These are phyloP conservation scores for Bombus vancouverensis DNA, from an alignment of 1,140 invertebrate species.

Conservation along the genomic window DNA sequence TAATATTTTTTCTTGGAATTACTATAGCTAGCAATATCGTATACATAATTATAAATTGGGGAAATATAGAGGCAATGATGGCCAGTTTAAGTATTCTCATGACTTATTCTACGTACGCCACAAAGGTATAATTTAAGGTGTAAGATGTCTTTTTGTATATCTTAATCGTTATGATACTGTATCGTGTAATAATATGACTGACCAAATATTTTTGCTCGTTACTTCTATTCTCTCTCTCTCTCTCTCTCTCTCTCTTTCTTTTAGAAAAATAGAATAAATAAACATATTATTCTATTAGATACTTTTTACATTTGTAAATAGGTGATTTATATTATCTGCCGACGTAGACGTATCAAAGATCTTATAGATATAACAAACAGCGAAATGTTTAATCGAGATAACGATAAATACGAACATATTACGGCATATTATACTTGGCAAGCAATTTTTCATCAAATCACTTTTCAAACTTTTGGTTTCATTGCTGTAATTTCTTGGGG, in stretches of 20 bases:
- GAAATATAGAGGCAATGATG: slow-evolving; percentile 57
- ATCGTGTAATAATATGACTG: neutral
- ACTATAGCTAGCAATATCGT: slow-evolving; percentile 59
- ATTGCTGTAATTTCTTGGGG: slow-evolving; percentile 64
- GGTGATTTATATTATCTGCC: slow-evolving; percentile 58
- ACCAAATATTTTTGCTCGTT: neutral
- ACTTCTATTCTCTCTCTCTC: no score
- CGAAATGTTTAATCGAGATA: slow-evolving; percentile 58
- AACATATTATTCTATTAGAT: neutral
- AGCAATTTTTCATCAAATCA: slow-evolving; percentile 68
- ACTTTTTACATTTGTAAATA: slow-evolving; percentile 9
- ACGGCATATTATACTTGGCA: slow-evolving; percentile 64
- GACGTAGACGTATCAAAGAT: slow-evolving; percentile 58
- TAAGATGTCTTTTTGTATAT: neutral
- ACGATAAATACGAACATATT: slow-evolving; percentile 56
- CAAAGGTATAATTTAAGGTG: slow-evolving; percentile 60
- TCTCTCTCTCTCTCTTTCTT: no score
- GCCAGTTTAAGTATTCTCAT: slow-evolving; percentile 64
- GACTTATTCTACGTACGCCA: slow-evolving; percentile 68
- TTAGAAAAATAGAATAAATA: neutral
- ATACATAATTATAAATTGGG: slow-evolving; percentile 60
- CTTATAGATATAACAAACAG: slow-evolving; percentile 58
- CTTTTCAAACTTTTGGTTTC: slow-evolving; percentile 67
- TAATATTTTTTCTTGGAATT: slow-evolving; percentile 62
- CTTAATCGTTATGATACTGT: neutral